Conservation (phyloP, 2,888 invertebrate species). For the Alloscopus bannaensis region DNA sequence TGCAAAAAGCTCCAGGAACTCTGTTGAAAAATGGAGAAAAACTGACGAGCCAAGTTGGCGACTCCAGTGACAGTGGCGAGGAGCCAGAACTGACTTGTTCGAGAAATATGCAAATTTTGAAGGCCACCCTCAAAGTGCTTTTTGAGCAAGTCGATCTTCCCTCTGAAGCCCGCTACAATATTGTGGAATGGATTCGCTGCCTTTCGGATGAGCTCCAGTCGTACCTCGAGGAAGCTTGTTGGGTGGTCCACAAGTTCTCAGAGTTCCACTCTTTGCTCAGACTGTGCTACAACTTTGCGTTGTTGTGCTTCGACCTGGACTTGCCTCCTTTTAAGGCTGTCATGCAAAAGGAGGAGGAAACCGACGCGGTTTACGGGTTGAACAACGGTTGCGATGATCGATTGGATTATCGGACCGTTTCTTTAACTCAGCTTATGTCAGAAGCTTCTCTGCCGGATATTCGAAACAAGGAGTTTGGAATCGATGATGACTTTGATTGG, state of each 20-base stretch:
- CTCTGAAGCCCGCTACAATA: conserved; percentile 1
- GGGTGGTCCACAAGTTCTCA: conserved; percentile 42
- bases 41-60: not conserved
- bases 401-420: conserved; percentile 1
- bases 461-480: not conserved
- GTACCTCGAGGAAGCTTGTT: conserved; percentile 32
- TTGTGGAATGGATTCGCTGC: conserved; percentile 20
- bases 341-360: conserved; percentile 4
- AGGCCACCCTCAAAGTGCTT: conserved; percentile 17
- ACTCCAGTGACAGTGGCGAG: not conserved
- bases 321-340: conserved; percentile 38
- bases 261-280: conserved; percentile 47
- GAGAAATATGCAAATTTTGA: conserved; percentile 21
- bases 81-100: conserved; percentile 22
- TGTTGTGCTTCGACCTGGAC: conserved; percentile 33
- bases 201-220: conserved; percentile 29
- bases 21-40: not conserved
- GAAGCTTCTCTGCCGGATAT: not conserved
- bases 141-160: conserved; percentile 31
- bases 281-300: conserved; percentile 49
- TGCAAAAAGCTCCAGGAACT: not conserved
- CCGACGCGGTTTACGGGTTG: not conserved
- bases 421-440: conserved; percentile 29
- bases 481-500: conserved; percentile 46
- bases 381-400: not conserved